Conservation (phyloP, 2,113 vertebrate species). For the Gila orcuttii region DNA sequence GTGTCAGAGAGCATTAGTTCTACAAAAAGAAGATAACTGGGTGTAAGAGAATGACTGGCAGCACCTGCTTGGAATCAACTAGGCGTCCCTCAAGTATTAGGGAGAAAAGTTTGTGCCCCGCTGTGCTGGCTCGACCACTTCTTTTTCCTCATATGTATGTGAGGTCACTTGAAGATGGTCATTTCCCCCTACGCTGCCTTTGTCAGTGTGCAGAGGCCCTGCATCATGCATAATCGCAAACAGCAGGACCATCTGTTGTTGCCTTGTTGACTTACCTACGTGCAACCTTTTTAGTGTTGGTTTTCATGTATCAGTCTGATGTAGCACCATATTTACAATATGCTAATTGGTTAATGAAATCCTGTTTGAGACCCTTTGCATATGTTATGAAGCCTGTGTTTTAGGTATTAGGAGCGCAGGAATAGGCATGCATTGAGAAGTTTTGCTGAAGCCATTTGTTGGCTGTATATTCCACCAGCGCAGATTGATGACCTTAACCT, state of each 20-base stretch:
- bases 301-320: conserved; percentile 75
- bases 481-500: conserved; percentile 59
- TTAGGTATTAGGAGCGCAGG: conserved; percentile 57
- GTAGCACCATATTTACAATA: conserved; percentile 76
- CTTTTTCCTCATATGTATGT: conserved; percentile 53
- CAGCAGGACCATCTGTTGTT: conserved; percentile 81
- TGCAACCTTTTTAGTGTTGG: conserved; percentile 76
- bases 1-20: conserved; percentile 79
- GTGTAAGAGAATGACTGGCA: conserved; percentile 75
- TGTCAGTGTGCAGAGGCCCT: conserved; percentile 74
- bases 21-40: conserved; percentile 77
- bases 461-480: conserved; percentile 35
- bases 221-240: conserved; percentile 78
- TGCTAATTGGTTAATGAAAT: conserved; percentile 77
- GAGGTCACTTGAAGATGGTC: conserved; percentile 68
- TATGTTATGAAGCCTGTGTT: conserved; percentile 66
- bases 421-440: conserved; percentile 24
- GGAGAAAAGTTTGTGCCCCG: conserved; percentile 57
- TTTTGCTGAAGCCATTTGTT: conserved; percentile 33
- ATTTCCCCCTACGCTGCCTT: conserved; percentile 58
- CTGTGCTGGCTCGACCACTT: conserved; percentile 35
- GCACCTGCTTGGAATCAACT: conserved; percentile 77
- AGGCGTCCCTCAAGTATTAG: conserved; percentile 64
- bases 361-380: conserved; percentile 65
- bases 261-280: conserved; percentile 79